Conservation (phyloP, 2,113 vertebrate species). For the Muscicapa adusta region DNA sequence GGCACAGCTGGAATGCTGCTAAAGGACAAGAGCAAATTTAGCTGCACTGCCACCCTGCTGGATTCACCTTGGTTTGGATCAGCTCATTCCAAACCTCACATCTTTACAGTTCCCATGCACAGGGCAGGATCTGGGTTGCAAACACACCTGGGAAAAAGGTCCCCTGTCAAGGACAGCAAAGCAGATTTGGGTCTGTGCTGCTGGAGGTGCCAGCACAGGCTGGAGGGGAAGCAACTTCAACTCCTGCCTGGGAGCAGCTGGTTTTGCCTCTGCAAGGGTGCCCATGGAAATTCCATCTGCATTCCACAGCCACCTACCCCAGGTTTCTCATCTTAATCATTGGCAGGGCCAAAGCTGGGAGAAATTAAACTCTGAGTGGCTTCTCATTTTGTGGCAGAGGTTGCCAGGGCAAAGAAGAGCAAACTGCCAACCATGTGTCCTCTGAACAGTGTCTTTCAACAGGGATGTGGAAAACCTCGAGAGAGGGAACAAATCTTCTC, state of each 20-base stretch:
- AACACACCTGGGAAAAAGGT: constrained; percentile 24
- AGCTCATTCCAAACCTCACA: neutral
- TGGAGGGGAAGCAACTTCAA: neutral
- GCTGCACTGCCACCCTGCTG: neutral
- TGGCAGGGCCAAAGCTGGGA: constrained; percentile 27
- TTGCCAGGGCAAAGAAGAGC: constrained; percentile 66
- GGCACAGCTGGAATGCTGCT: neutral
- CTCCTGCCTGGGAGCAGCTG: neutral
- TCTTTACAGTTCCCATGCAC: neutral
- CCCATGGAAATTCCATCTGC: constrained; percentile 8
- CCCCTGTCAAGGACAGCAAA: constrained; percentile 25
- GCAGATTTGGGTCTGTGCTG: constrained; percentile 24
- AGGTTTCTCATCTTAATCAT: neutral
- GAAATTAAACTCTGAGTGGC: constrained; percentile 9
- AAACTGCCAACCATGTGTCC: constrained; percentile 59
- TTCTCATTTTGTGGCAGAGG: constrained; percentile 47
- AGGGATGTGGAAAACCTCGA: neutral
- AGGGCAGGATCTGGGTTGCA: constrained; percentile 48
- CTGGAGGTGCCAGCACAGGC: neutral
- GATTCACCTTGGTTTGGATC: constrained; percentile 21
- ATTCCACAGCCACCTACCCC: constrained; percentile 11
- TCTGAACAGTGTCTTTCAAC: neutral
- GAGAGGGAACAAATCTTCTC: neutral
- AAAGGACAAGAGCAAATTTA: neutral
- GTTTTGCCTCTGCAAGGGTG: neutral